These are phyloP conservation scores for Genyomyrus donnyi DNA, from an alignment of 2,113 vertebrate species.

Conservation along the genomic window DNA sequence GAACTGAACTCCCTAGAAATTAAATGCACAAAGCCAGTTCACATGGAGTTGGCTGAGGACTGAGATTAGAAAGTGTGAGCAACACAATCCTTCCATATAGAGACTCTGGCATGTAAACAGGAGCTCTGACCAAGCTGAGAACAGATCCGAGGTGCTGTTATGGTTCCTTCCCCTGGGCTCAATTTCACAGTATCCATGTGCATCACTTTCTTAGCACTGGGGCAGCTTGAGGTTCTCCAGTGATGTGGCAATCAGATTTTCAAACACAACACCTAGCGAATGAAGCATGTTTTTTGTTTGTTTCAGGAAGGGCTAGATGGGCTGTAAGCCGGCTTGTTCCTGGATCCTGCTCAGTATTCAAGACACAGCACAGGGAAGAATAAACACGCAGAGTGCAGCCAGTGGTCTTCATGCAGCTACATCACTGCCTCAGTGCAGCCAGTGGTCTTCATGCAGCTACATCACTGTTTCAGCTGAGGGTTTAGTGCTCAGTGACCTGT, in stretches of 20 bases:
- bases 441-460: neutral
- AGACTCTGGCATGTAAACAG: neutral
- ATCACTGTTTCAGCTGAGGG: neutral
- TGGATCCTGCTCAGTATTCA: neutral
- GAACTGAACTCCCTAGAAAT: neutral
- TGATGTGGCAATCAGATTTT: neutral
- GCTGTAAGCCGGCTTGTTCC: neutral
- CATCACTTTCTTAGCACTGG: neutral
- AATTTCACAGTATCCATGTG: neutral
- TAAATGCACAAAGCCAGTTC: neutral
- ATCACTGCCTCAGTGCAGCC: neutral
- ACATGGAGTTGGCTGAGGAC: neutral
- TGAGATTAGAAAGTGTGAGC: neutral
- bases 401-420: too few relatives aligned
- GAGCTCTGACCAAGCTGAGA: neutral
- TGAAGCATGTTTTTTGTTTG: neutral
- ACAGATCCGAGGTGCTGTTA: neutral
- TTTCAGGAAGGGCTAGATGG: neutral
- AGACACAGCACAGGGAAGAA: neutral
- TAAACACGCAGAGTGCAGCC: neutral
- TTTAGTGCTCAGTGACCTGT: neutral
- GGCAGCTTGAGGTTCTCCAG: neutral
- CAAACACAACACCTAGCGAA: neutral
- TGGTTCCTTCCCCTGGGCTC: neutral
- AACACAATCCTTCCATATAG: neutral